These are phyloP conservation scores for Eilema depressum DNA, from an alignment of 2,888 invertebrate genomes.

Conservation along the genomic window DNA sequence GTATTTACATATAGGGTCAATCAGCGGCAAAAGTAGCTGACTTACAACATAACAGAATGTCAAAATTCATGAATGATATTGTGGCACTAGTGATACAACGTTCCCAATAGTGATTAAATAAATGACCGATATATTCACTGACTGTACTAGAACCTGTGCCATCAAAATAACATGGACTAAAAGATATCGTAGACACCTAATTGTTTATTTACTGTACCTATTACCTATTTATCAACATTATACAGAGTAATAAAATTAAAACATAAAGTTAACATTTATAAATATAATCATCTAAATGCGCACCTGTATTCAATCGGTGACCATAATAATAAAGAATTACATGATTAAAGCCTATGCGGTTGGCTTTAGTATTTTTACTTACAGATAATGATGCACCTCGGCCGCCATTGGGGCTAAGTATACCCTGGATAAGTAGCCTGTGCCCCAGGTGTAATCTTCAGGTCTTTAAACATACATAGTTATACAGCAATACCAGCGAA, in stretches of 20 bases:
- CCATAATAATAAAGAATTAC: conserved; percentile 74
- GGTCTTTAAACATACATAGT: background rate
- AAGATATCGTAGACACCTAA: too few relatives aligned
- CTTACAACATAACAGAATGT: too few relatives aligned
- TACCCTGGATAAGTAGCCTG: conserved; percentile 64
- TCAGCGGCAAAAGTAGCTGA: too few relatives aligned
- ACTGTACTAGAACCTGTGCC: too few relatives aligned
- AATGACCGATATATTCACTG: too few relatives aligned
- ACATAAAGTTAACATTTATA: too few relatives aligned
- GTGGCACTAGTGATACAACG: too few relatives aligned
- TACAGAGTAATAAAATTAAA: background rate
- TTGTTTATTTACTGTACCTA: too few relatives aligned
- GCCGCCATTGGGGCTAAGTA: conserved; percentile 67
- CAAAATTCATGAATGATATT: too few relatives aligned
- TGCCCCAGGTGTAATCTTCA: background rate
- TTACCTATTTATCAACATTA: background rate
- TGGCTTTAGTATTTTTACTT: conserved; percentile 72
- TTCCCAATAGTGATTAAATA: too few relatives aligned
- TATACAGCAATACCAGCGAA: background rate
- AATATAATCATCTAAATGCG: conserved; percentile 46
- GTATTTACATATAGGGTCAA: too few relatives aligned
- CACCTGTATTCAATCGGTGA: conserved; percentile 69
- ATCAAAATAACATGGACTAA: too few relatives aligned
- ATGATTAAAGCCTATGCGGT: conserved; percentile 66
- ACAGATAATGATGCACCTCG: conserved; percentile 70